phyloP scores from a whole-genome alignment of 2,797 vertebrate species.

The Anisognathus igniventris region DNA sequence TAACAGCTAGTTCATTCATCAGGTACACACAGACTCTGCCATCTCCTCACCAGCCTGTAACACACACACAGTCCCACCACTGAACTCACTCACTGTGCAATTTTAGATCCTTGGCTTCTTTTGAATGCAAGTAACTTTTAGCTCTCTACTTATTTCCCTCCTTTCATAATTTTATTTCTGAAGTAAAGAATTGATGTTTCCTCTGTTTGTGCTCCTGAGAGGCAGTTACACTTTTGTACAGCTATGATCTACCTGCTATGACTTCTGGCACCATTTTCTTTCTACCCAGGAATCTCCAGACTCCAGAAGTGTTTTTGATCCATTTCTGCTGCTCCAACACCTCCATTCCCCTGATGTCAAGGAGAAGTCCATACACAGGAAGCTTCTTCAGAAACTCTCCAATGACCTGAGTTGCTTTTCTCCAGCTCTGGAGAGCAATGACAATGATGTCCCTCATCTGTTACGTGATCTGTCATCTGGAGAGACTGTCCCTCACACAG shows the following conservation, averaged over 20 bases:
- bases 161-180: not conserved
- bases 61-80: not conserved
- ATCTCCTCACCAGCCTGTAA: not conserved
- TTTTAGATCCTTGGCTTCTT: not conserved
- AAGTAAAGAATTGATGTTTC: not conserved
- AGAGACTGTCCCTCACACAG: not conserved
- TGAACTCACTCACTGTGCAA: not conserved
- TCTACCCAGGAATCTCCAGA: not conserved
- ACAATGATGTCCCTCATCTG: not conserved
- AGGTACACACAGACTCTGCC: not conserved
- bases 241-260: not conserved
- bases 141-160: not conserved
- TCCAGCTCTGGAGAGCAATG: not conserved
- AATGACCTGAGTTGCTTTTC: not conserved
- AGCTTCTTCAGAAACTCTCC: not conserved
- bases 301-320: not conserved
- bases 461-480: not conserved
- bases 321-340: not conserved
- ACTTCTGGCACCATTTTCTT: not conserved
- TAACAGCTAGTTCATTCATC: not conserved
- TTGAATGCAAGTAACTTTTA: not conserved
- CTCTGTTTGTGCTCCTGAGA: not conserved
- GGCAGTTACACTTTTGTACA: not conserved
- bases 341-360: not conserved
- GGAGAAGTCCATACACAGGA: not conserved